Percentiles rank a stretch among this genome's conserved stretches.
These are phyloP conservation scores for Graphium colonna DNA, from an alignment of 2,888 invertebrate genomes.

Conservation along the genomic window DNA sequence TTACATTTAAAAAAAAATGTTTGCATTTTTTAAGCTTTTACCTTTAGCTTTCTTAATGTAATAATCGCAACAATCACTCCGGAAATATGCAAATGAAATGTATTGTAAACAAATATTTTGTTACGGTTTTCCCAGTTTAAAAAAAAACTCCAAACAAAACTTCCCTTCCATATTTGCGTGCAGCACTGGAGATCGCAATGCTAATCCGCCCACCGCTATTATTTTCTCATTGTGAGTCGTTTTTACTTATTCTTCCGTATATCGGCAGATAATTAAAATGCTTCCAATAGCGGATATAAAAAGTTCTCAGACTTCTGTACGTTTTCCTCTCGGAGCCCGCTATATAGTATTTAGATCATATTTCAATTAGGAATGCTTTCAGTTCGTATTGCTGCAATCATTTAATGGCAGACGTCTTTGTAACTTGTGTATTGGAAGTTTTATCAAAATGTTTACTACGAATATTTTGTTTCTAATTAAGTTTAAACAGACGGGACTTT, in stretches of 20 bases:
- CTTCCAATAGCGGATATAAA: constrained; percentile 40
- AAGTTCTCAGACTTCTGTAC: constrained; percentile 23
- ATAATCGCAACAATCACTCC: no score
- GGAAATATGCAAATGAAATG: no score
- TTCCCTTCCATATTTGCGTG: constrained; percentile 29
- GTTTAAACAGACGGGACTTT: neutral
- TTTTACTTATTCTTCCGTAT: constrained; percentile 50
- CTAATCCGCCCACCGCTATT: constrained; percentile 48
- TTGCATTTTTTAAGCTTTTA: no score
- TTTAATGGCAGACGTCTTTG: neutral
- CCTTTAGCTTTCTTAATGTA: no score
- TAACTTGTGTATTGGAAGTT: neutral
- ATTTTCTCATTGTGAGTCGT: constrained; percentile 55
- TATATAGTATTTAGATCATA: constrained; percentile 25
- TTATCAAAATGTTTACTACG: neutral
- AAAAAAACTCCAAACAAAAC: constrained; percentile 9
- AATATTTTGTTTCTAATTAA: neutral
- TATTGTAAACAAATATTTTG: no score
- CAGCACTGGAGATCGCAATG: constrained; percentile 37
- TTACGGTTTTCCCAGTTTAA: no score
- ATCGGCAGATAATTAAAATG: constrained; percentile 64
- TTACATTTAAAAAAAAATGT: no score
- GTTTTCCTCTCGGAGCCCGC: constrained; percentile 27
- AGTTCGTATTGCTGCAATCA: neutral
- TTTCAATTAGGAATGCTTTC: constrained; percentile 26